A percentile compares a stretch with the other conserved stretches of the same genome.
Conservation (phyloP, 2,797 vertebrate species). For the Gadopsis bispinosus region DNA sequence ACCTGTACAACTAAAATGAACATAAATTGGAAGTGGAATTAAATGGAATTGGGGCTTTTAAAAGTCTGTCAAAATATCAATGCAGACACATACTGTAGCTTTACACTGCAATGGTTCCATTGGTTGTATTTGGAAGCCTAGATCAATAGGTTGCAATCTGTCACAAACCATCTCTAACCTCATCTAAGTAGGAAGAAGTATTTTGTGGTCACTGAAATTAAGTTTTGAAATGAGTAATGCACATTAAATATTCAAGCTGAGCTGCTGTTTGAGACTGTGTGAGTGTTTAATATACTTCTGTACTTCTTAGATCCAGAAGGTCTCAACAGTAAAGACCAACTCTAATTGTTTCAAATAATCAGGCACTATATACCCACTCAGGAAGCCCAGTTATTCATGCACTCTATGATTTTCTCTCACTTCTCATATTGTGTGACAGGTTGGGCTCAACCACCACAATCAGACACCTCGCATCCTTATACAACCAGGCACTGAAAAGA, state of each 20-base stretch:
- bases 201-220: conserved; percentile 42
- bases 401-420: background rate
- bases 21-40: background rate
- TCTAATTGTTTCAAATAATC: background rate
- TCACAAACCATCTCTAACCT: conserved; percentile 11
- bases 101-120: background rate
- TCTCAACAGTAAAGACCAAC: background rate
- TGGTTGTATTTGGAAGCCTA: conserved; percentile 6
- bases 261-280: conserved; percentile 27
- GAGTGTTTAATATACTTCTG: conserved; percentile 3
- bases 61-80: background rate
- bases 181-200: conserved; percentile 16
- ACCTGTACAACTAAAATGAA: background rate
- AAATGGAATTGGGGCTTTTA: background rate
- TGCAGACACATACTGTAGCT: background rate
- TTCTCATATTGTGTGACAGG: background rate
- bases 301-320: too few species aligned
- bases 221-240: conserved; percentile 33
- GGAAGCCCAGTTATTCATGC: background rate
- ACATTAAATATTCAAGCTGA: conserved; percentile 56
- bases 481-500: too few species aligned
- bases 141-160: background rate
- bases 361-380: background rate
- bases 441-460: background rate
- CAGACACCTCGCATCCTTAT: too few species aligned